Conservation (phyloP, 2,113 vertebrate genomes). For the Epinephelus moara region DNA sequence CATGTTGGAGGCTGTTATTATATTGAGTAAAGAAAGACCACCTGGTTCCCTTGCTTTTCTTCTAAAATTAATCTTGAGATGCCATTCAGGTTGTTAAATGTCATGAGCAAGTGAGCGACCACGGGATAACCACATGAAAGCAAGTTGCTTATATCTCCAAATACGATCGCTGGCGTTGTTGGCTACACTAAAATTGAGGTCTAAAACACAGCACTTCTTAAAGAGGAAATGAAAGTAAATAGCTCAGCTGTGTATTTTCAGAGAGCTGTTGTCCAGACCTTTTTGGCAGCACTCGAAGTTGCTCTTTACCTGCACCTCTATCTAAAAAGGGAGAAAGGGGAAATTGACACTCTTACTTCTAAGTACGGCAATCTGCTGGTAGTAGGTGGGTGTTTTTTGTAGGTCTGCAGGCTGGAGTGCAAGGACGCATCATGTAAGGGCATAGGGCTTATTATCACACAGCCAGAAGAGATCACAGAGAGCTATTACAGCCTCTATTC, state of each 20-base stretch:
- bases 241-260: constrained; percentile 27
- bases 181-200: constrained; percentile 3
- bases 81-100: background rate
- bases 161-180: background rate
- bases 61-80: constrained; percentile 12
- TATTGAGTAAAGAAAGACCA: background rate
- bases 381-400: constrained; percentile 31
- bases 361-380: constrained; percentile 31
- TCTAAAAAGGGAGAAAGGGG: constrained; percentile 45
- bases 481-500: constrained; percentile 34
- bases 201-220: constrained; percentile 14
- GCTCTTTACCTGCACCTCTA: constrained; percentile 31
- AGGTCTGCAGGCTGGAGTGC: constrained; percentile 45
- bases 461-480: constrained; percentile 45
- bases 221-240: constrained; percentile 50
- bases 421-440: constrained; percentile 28
- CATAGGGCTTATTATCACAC: constrained; percentile 27
- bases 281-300: constrained; percentile 44
- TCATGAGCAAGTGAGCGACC: background rate
- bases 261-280: constrained; percentile 30
- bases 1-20: background rate
- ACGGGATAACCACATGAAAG: constrained; percentile 19
- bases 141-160: background rate
- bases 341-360: constrained; percentile 55
- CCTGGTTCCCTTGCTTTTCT: background rate